Evolutionary conservation across 2,797 vertebrate genomes (phyloP).

Genomic region (Smutsia temminckii): DNA sequence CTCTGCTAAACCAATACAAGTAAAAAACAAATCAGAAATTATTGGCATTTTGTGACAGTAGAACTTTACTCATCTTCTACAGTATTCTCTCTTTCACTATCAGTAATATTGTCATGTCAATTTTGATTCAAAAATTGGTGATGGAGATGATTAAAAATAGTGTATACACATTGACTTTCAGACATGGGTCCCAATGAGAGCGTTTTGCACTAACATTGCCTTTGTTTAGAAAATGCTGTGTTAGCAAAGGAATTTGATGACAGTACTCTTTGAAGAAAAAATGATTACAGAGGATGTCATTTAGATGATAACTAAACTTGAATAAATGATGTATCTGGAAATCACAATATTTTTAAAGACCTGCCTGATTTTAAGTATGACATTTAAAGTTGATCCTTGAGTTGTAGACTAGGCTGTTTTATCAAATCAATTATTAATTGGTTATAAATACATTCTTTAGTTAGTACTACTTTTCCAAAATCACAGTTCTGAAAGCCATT

Average conservation of each 20-base stretch:
- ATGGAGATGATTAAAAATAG: neutral
- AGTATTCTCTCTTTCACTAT: neutral
- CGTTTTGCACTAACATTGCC: neutral
- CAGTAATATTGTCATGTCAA: neutral
- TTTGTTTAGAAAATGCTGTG: neutral
- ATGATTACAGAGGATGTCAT: neutral
- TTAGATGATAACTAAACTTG: neutral
- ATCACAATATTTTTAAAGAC: neutral
- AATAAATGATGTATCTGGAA: neutral
- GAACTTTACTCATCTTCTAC: neutral
- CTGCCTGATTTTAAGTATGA: neutral
- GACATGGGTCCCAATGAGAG: neutral
- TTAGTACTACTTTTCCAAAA: neutral
- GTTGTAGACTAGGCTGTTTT: neutral
- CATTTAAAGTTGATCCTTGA: neutral
- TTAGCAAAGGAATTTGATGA: neutral
- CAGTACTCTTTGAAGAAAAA: neutral
- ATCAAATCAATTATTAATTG: neutral
- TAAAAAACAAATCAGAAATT: neutral
- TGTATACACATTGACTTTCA: neutral
- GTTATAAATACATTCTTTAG: neutral
- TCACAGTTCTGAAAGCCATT: neutral
- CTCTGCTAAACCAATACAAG: neutral
- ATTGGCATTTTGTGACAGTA: neutral
- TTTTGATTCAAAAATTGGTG: neutral